Conservation (phyloP, 2,797 vertebrate genomes). For the Chrosomus eos region DNA sequence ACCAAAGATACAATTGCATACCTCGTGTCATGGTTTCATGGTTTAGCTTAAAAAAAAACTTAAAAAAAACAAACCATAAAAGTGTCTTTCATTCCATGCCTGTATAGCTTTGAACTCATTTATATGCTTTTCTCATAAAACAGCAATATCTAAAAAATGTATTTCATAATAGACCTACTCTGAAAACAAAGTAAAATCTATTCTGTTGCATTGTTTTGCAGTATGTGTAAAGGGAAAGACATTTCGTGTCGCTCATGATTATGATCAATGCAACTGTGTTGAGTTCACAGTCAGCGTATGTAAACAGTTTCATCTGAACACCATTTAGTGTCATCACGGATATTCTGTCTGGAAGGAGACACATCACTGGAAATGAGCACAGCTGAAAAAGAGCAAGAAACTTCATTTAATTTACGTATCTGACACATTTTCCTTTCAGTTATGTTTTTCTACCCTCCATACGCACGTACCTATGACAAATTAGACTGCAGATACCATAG, state of each 20-base stretch:
- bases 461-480: neutral
- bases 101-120: neutral
- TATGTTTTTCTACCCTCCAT: neutral
- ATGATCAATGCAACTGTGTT: neutral
- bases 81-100: neutral
- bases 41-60: neutral
- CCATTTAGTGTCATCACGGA: slow-evolving; percentile 21
- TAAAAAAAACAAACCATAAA: no score
- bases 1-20: neutral
- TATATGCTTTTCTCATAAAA: neutral
- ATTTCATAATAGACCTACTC: neutral
- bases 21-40: neutral
- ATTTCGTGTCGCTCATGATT: neutral
- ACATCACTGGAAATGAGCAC: slow-evolving; percentile 4
- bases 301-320: slow-evolving; percentile 21
- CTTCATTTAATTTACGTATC: neutral
- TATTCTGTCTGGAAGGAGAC: slow-evolving; percentile 1
- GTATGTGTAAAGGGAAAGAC: neutral
- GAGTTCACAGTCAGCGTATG: neutral
- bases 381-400: neutral
- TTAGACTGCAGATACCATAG: neutral
- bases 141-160: neutral
- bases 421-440: neutral
- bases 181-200: neutral
- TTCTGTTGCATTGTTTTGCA: neutral